Conservation (phyloP, 2,797 vertebrate genomes). For the Sebastes elongatus region DNA sequence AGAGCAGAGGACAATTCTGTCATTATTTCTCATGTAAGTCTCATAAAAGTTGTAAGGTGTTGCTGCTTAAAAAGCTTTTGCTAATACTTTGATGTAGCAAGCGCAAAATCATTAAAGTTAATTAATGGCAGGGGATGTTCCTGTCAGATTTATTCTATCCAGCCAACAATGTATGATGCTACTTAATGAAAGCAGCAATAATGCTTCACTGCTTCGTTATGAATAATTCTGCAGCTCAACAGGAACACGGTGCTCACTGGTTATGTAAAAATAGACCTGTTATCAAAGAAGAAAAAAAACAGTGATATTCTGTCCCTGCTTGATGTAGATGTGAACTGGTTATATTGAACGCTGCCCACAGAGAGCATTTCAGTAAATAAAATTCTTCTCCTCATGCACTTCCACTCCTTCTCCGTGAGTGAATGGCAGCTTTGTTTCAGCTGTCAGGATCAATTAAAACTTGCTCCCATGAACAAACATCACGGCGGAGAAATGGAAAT, state of each 20-base stretch:
- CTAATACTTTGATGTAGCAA: background rate
- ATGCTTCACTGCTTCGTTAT: slow-evolving; percentile 16
- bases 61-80: slow-evolving; percentile 26
- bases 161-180: background rate
- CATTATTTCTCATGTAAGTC: slow-evolving; percentile 7
- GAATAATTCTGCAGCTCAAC: slow-evolving; percentile 38
- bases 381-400: slow-evolving; percentile 49
- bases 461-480: slow-evolving; percentile 68
- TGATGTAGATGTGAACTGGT: slow-evolving; percentile 50
- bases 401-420: slow-evolving; percentile 33
- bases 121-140: slow-evolving; percentile 9
- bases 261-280: slow-evolving; percentile 54
- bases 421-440: slow-evolving; percentile 73
- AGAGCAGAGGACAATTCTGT: background rate
- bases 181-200: slow-evolving; percentile 32
- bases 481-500: slow-evolving; percentile 55
- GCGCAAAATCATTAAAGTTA: slow-evolving; percentile 12
- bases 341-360: slow-evolving; percentile 40
- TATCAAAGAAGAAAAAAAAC: background rate
- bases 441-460: slow-evolving; percentile 67
- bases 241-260: slow-evolving; percentile 18
- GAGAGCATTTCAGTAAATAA: slow-evolving; percentile 60
- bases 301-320: slow-evolving; percentile 27
- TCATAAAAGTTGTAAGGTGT: slow-evolving; percentile 2
- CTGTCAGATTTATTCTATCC: slow-evolving; percentile 13